phyloP scores from a whole-genome alignment of 2,113 vertebrate genomes.

The Erpornis zantholeuca region DNA sequence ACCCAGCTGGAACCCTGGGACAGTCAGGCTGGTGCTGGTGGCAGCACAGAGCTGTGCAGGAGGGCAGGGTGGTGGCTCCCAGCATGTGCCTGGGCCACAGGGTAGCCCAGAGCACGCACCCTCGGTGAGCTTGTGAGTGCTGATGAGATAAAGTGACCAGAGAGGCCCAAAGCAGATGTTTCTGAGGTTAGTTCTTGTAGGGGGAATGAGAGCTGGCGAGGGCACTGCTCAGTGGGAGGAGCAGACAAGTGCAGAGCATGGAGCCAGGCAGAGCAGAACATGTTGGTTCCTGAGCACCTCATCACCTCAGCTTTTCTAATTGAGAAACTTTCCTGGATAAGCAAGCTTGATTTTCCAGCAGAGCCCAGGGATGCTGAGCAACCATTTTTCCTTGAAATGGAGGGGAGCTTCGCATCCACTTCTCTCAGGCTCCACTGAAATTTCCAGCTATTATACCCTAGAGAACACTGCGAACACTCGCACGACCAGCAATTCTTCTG shows the following conservation, averaged over 20 bases:
- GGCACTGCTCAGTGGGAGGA: not conserved
- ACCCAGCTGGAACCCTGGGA: not conserved
- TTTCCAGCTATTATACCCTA: not conserved
- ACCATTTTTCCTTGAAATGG: not conserved
- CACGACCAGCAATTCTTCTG: not conserved
- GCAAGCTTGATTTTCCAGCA: not conserved
- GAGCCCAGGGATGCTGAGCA: not conserved
- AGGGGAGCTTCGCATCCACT: not conserved
- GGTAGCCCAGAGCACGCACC: not conserved
- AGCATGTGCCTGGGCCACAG: accelerated
- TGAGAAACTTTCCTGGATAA: not conserved
- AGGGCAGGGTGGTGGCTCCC: not conserved
- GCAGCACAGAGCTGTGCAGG: not conserved
- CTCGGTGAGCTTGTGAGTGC: accelerated
- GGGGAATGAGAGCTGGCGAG: accelerated
- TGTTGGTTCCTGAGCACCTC: not conserved
- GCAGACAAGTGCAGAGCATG: not conserved
- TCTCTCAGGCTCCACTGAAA: not conserved
- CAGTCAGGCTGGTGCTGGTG: not conserved
- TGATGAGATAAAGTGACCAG: not conserved
- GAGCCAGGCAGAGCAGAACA: not conserved
- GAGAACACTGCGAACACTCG: not conserved
- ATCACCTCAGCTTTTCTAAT: not conserved
- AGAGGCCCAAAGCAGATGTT: not conserved
- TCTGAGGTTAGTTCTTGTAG: not conserved